These are phyloP conservation scores for Cataglyphis rosenhaueri DNA, from an alignment of 2,888 invertebrate species.

Conservation along the genomic window DNA sequence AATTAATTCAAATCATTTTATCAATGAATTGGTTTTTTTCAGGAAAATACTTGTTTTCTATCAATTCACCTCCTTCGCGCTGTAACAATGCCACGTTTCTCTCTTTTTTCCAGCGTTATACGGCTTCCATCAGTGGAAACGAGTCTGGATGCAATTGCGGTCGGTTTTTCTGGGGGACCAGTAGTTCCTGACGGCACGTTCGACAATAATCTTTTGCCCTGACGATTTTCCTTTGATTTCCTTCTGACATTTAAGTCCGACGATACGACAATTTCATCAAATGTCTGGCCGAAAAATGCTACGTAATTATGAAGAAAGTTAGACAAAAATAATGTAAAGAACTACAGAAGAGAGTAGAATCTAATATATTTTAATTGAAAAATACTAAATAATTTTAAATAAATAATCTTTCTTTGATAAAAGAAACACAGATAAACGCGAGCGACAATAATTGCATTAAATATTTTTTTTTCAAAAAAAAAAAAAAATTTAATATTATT, in stretches of 20 bases:
- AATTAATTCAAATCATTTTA: neutral
- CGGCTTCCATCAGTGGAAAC: constrained; percentile 80
- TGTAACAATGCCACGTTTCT: constrained; percentile 77
- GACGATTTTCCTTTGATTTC: constrained; percentile 84
- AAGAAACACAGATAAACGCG: neutral
- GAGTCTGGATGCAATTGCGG: constrained; percentile 79
- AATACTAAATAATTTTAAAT: neutral
- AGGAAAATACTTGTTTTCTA: neutral
- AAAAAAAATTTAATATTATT: neutral
- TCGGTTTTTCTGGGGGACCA: constrained; percentile 80
- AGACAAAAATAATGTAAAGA: neutral
- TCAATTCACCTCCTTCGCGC: constrained; percentile 75
- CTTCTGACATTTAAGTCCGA: constrained; percentile 83
- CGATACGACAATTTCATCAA: constrained; percentile 86
- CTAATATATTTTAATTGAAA: neutral
- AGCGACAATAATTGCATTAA: neutral
- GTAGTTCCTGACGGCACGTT: constrained; percentile 83
- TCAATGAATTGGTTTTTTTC: neutral
- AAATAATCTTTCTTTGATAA: neutral
- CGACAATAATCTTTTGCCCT: constrained; percentile 82
- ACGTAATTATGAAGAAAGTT: constrained; percentile 11
- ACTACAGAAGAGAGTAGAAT: neutral
- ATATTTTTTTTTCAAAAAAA: neutral
- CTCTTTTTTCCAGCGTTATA: constrained; percentile 77
- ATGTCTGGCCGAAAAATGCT: constrained; percentile 83